Conservation (phyloP, 2,888 invertebrate species). For the Drosophila ochracea region DNA sequence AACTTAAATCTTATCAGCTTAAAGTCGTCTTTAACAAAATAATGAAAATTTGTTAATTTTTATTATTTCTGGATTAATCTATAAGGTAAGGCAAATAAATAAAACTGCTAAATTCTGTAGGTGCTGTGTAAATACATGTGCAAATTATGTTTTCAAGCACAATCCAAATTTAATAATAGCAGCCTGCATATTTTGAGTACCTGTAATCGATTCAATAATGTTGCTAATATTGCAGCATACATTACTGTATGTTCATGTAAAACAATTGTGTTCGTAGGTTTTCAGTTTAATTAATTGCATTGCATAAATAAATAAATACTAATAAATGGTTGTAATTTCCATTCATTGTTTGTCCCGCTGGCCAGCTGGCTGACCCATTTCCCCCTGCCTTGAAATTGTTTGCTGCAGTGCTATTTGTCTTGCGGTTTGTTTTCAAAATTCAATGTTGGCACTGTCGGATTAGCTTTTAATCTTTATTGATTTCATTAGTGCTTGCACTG, state of each 20-base stretch:
- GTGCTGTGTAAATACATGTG: neutral
- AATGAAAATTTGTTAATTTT: neutral
- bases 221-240: slow-evolving; percentile 17
- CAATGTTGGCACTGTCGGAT: slow-evolving; percentile 48
- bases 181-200: neutral
- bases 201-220: slow-evolving; percentile 13
- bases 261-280: neutral
- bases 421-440: slow-evolving; percentile 29
- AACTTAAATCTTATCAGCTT: slow-evolving; percentile 21
- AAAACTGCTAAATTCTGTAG: slow-evolving; percentile 2
- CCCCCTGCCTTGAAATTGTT: neutral
- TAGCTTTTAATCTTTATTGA: slow-evolving; percentile 61
- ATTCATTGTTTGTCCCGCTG: slow-evolving; percentile 21
- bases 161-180: neutral
- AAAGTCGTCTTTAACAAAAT: neutral
- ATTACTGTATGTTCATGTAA: neutral
- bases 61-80: neutral
- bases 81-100: neutral
- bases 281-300: slow-evolving; percentile 26
- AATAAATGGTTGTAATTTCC: slow-evolving; percentile 2
- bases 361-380: neutral
- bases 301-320: no score
- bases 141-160: neutral
- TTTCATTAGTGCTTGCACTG: slow-evolving; percentile 43
- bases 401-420: slow-evolving; percentile 4